Base-by-base conservation (phyloP, 2,888 invertebrate species). In the Gastrophysa polygoni region DNA sequence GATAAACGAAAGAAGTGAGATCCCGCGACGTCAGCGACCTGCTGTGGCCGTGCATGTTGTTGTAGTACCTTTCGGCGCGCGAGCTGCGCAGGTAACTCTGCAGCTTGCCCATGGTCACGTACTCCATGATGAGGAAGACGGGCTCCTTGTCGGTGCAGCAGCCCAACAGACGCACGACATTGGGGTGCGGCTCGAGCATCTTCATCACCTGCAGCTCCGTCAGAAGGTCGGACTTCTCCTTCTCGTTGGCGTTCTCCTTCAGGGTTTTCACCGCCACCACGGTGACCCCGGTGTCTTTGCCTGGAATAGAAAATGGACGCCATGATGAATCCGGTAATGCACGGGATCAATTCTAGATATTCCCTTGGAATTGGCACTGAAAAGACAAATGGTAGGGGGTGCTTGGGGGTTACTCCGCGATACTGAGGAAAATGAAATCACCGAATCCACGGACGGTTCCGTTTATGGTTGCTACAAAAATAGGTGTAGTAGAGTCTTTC, bases 121-220 rank as follows among this genome's bases (percentile, higher is more conserved):
- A 96, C 82, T 97, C 96, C 88, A 97, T 91, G 72, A 97, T 93
- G 18, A 96, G 91, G 77, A 96, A 90, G 63, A 93, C 88, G 8
- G 96, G 96, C 78, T 95, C 96, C 80, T 89, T 92, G 71, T 95
- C 93, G 4, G 94, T 93, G 79, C 96, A 96, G 76, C 95, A 94
- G 1, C 93, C 96, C 28, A 96, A 83, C 18, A 96, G 84, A 32
- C 91, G 85, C 0, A 96, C 95, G 1, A 96, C 94, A 77, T 96
- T 96, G 0, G 92, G 91, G 84, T 97, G 96, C 0, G 91, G 90
- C 50, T 94, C 93, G 59, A 97, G 83, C 77, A 90, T 90, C 83
- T 96, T 96, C 95, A 96, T 95, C 28, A 96, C 94, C 73, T 91
- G 86, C 28, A 96, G 81, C 78, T 97, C 96, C 52, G 93, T 92